Evolutionary conservation across 2,888 invertebrate species (phyloP), one percentile per base, ranked within the genome.

Genomic region (Norana najaformis): DNA sequence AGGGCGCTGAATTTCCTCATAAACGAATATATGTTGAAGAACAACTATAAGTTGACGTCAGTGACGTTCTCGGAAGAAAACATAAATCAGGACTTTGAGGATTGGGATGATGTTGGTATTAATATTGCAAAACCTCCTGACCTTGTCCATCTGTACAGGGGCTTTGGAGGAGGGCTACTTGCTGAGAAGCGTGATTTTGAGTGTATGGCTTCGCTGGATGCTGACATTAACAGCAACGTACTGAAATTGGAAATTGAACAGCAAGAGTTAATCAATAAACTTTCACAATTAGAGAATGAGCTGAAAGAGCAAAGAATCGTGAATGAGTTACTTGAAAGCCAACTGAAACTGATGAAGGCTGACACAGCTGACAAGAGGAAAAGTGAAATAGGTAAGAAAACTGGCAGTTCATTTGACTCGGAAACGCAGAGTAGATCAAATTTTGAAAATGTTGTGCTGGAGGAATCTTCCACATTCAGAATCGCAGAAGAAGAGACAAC

Each of bases 61-160:
- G 97, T 97, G 91, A 98, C 98, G 89, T 98, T 98, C 95, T 97
- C 97, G 82, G 98, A 98, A 96, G 98, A 98, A 96, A 97, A 97
- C 95, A 97, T 97, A 93, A 96, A 97, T 94, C 97, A 97, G 96
- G 97, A 97, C 95, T 97, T 97, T 95, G 97, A 97, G 95, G 97
- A 97, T 94, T 98, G 98, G 98, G 97, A 97, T 95, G 97, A 97
- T 95, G 97, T 98, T 30, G 97, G 98, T 0, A 95, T 98, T 88
- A 97, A 98, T 94, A 97, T 97, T 95, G 96, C 97, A 0, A 96
- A 97, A 93, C 97, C 97, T 39, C 96, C 97, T 0, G 97, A 97
- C 92, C 95, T 98, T 53, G 95, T 97, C 34, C 94, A 94, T 53
- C 92, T 95, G 36, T 95, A 95, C 90, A 93, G 95, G 83, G 95